phyloP scores from a whole-genome alignment of 2,797 vertebrate species.

The Muscicapa striata region DNA sequence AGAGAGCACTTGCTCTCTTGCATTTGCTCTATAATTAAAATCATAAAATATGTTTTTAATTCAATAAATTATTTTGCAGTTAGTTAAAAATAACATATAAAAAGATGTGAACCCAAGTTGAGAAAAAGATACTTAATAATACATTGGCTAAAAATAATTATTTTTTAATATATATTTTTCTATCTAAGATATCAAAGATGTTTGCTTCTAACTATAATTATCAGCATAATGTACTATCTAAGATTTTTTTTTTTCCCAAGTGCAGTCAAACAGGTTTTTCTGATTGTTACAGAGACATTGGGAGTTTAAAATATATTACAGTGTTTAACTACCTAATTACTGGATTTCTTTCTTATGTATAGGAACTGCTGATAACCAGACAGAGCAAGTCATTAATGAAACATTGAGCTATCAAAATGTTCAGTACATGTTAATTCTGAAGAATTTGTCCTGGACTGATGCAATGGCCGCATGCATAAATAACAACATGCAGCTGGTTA shows the following conservation, averaged over 20 bases:
- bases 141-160: neutral
- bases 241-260: neutral
- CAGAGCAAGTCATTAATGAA: conserved; percentile 70
- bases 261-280: neutral
- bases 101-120: neutral
- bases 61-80: neutral
- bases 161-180: neutral
- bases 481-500: conserved; percentile 85
- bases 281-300: neutral
- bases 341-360: conserved; percentile 1
- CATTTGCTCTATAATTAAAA: neutral
- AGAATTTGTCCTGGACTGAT: conserved; percentile 87
- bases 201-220: neutral
- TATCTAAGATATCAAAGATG: neutral
- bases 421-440: conserved; percentile 83
- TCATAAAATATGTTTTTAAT: neutral
- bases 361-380: conserved; percentile 65
- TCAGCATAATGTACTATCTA: neutral
- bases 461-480: conserved; percentile 80
- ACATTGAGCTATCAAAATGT: conserved; percentile 76
- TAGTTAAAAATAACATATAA: neutral
- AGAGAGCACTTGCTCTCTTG: neutral
- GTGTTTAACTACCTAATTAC: neutral
- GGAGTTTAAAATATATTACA: neutral
- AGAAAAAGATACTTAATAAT: neutral